These are phyloP conservation scores for Amblyopsis rosae DNA, from an alignment of 2,113 vertebrate species.

Conservation along the genomic window DNA sequence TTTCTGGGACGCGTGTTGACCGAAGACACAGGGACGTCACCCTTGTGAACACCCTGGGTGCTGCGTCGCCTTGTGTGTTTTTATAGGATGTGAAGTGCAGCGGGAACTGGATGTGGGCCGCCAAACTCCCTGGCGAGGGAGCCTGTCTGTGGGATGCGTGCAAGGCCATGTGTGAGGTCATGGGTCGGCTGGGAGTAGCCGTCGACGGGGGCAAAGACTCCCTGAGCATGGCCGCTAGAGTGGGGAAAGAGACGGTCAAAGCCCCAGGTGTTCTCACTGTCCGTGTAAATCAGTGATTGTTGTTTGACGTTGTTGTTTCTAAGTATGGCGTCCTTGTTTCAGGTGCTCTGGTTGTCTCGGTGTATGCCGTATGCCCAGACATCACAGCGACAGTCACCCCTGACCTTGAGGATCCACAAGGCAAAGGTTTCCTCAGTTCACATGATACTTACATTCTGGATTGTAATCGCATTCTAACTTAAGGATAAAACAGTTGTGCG, in stretches of 20 bases:
- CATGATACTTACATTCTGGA: not conserved
- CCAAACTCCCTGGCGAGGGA: slow-evolving; percentile 88
- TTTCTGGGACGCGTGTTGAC: not conserved
- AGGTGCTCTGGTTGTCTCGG: slow-evolving; percentile 90
- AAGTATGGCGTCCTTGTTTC: slow-evolving; percentile 16
- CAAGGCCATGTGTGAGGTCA: slow-evolving; percentile 85
- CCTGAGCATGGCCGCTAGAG: slow-evolving; percentile 91
- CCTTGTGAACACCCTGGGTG: not conserved
- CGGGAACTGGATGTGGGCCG: slow-evolving; percentile 96
- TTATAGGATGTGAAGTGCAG: slow-evolving; percentile 90
- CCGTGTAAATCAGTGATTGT: not conserved
- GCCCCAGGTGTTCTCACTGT: slow-evolving; percentile 80
- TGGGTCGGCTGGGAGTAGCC: slow-evolving; percentile 85
- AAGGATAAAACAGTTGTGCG: too few species aligned
- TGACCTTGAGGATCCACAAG: slow-evolving; percentile 85
- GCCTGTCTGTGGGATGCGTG: slow-evolving; percentile 84
- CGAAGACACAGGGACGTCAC: not conserved
- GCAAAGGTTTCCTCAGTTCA: slow-evolving; percentile 71
- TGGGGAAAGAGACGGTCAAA: slow-evolving; percentile 81
- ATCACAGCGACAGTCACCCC: slow-evolving; percentile 91
- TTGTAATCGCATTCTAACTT: too few species aligned
- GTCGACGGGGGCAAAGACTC: slow-evolving; percentile 93
- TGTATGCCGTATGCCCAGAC: slow-evolving; percentile 90
- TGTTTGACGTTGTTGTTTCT: not conserved
- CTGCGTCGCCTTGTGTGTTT: not conserved